Base-by-base conservation (phyloP, 2,888 invertebrate species). In the Stegophylla sp. region DNA sequence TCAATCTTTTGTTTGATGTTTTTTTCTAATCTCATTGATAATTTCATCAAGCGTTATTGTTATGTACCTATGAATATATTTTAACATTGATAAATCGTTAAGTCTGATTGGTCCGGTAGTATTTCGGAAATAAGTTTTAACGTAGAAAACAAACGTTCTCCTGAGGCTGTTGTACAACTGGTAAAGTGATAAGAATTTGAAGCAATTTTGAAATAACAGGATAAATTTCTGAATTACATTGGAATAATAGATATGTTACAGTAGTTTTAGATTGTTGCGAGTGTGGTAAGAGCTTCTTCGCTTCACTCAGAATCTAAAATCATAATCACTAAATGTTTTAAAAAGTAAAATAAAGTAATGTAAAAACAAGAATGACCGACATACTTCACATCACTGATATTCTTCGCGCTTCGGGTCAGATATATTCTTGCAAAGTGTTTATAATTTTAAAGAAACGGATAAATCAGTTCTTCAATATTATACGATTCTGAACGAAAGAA, bases 181-280 rank as follows among this genome's bases (percentile, higher is more conserved):
- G 63, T 64, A 64, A 64, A 20, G 63, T 64, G 20, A 64, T 64
- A 2, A 41, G 20, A 41, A 64, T 64, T 61, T 61, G 28, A 61
- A 61, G 28, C 13, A 61, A 28, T 17, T 64, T n/a, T 41, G 23
- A 56, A 56, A 34, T 64, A 48, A 48, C 12, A 9, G 48, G 4
- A 48, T 10, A 64, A 1, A 41, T 64, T 64, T 64, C 0, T 20
- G 34, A 41, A 64, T 64, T 64, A 64, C 20, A 64, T 3, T 20
- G n/a, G 23, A 64, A 34, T n/a, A 64, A 64, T 64, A 64, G n/a
- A 64, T 64, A 34, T 64, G 63, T 64, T 41, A 64, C 63, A 64
- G 34, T 64, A 41, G 13, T 41, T 59, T 59, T 64, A n/a, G n/a
- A n/a, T n/a, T n/a, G n/a, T n/a, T n/a, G n/a, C n/a, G n/a, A n/a